A percentile compares a stretch with the other conserved stretches of the same genome.
Evolutionary conservation across 2,797 vertebrate genomes (phyloP).

Genomic region (Toxotes lorentzi): DNA sequence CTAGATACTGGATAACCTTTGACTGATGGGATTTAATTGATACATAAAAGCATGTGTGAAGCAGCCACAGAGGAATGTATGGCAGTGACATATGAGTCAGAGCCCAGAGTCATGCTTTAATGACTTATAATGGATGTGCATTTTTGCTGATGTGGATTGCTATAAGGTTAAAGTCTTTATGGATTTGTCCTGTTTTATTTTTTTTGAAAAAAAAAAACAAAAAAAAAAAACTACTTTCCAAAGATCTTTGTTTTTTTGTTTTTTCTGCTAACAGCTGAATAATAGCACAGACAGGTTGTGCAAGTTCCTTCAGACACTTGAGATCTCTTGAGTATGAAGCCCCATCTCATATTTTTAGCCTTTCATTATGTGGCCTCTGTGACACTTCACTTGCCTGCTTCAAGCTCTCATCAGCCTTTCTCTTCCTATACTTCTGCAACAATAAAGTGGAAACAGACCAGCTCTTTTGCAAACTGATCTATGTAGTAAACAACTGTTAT

Average conservation of each 20-base stretch:
- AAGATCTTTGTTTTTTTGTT: neutral
- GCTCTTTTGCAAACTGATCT: neutral
- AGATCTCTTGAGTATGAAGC: conserved; percentile 44
- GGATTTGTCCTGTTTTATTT: neutral
- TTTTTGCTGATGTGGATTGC: conserved; percentile 38
- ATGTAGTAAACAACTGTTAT: neutral
- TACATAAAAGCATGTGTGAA: conserved; percentile 54
- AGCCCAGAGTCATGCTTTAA: conserved; percentile 35
- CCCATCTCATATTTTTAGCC: conserved; percentile 51
- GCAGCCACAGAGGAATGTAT: conserved; percentile 47
- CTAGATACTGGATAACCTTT: conserved; percentile 58
- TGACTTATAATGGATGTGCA: conserved; percentile 46
- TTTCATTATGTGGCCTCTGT: conserved; percentile 46
- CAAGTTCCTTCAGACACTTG: conserved; percentile 36
- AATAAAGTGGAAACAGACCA: conserved; percentile 24
- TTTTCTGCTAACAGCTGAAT: conserved; percentile 9
- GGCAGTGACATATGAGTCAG: conserved; percentile 51
- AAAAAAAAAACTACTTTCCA: too few relatives aligned
- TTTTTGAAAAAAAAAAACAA: too few relatives aligned
- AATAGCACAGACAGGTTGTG: conserved; percentile 20
- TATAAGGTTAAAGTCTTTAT: conserved; percentile 9
- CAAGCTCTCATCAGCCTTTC: conserved; percentile 37
- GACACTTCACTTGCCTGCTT: conserved; percentile 36
- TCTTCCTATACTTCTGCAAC: conserved; percentile 29
- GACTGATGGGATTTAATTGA: conserved; percentile 59